phyloP scores from a whole-genome alignment of 92 coral and sea anemone genomes.

The Palythoa heliodiscus region DNA sequence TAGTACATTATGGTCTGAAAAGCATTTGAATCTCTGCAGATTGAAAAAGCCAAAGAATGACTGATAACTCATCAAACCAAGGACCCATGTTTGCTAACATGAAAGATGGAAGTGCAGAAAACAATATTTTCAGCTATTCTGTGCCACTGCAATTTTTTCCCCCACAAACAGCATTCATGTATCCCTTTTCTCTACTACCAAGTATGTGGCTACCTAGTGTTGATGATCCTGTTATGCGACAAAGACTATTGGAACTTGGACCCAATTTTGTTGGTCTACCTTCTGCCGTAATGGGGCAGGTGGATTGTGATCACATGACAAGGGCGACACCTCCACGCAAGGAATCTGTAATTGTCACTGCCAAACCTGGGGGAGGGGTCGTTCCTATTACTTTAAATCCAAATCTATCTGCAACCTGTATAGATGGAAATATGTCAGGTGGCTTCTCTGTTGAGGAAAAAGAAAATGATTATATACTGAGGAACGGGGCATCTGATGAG shows the following conservation, averaged over 20 bases:
- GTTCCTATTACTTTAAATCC: conserved; percentile 27
- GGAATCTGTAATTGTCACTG: conserved; percentile 46
- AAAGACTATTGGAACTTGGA: conserved; percentile 16
- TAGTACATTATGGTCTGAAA: neutral
- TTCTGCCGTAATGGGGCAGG: conserved; percentile 4
- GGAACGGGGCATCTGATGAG: neutral
- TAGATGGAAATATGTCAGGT: neutral
- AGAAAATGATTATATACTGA: neutral
- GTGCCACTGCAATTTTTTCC: conserved; percentile 63
- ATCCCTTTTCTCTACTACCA: conserved; percentile 65
- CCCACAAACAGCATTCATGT: conserved; percentile 52
- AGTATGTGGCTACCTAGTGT: conserved; percentile 54
- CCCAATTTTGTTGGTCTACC: conserved; percentile 10
- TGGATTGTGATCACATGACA: conserved; percentile 6
- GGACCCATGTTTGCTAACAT: conserved; percentile 28
- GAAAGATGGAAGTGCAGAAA: conserved; percentile 42
- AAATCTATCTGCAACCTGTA: neutral
- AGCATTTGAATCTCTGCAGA: conserved; percentile 18
- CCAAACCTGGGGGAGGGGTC: conserved; percentile 24
- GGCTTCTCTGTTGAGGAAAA: neutral
- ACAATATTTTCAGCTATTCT: conserved; percentile 56
- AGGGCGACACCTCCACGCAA: conserved; percentile 18
- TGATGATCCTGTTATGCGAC: conserved; percentile 2
- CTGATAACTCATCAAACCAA: conserved; percentile 21
- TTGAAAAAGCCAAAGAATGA: conserved; percentile 3